phyloP scores from a whole-genome alignment of 2,888 invertebrate genomes.

The Eretmocerus hayati region DNA sequence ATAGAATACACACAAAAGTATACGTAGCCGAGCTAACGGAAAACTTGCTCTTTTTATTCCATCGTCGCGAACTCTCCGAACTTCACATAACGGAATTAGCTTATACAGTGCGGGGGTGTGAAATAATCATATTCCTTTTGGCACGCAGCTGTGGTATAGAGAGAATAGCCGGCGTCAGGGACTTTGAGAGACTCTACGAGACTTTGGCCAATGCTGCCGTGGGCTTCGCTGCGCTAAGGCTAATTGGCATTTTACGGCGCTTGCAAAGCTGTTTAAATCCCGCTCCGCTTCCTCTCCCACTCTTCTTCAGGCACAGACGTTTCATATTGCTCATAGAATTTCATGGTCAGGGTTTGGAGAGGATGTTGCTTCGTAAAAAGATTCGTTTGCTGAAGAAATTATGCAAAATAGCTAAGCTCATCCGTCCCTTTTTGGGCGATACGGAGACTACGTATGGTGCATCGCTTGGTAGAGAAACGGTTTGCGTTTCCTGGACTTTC shows the following conservation, averaged over 20 bases:
- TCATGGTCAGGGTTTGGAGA: conserved; percentile 4
- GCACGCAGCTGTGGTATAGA: too few relatives aligned
- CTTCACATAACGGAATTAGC: not conserved
- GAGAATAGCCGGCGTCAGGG: not conserved
- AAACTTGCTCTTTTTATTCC: too few relatives aligned
- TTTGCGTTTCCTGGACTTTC: too few relatives aligned
- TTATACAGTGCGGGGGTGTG: too few relatives aligned
- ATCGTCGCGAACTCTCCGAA: too few relatives aligned
- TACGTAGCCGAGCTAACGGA: too few relatives aligned
- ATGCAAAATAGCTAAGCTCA: conserved; percentile 17
- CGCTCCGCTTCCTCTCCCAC: too few relatives aligned
- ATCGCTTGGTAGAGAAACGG: too few relatives aligned
- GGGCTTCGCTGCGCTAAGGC: not conserved
- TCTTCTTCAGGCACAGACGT: conserved; percentile 1
- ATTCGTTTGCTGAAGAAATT: conserved; percentile 12
- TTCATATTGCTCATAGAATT: conserved; percentile 13
- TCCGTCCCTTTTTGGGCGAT: too few relatives aligned
- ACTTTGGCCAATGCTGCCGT: not conserved
- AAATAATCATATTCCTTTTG: too few relatives aligned
- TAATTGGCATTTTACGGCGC: conserved; percentile 6
- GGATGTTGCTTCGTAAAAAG: not conserved
- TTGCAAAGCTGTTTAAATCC: not conserved
- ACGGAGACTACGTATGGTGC: too few relatives aligned
- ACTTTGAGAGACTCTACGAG: not conserved
- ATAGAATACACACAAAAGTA: too few relatives aligned